Evolutionary conservation across 2,797 vertebrate species (phyloP).

Genomic region (Pantherophis alleghaniensis): DNA sequence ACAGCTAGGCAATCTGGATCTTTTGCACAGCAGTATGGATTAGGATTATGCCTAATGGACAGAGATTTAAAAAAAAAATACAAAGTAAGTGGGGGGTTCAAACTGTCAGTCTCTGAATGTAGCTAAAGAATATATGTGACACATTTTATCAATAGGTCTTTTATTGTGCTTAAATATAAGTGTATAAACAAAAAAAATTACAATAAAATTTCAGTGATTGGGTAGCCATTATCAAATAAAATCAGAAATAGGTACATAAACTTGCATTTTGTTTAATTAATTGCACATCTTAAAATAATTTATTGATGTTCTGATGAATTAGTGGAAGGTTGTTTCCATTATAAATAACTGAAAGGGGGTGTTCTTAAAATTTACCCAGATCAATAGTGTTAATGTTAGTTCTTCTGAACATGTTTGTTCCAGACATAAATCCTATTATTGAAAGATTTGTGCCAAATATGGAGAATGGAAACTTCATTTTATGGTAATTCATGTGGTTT

Average conservation of each 20-base stretch:
- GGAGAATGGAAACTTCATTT: background rate
- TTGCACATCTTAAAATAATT: background rate
- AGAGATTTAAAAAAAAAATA: background rate
- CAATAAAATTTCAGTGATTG: background rate
- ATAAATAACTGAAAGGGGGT: background rate
- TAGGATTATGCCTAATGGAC: background rate
- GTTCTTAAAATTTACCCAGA: background rate
- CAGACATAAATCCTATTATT: background rate
- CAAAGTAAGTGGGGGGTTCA: background rate
- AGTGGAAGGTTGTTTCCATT: background rate
- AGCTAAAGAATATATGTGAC: background rate
- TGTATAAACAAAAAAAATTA: background rate
- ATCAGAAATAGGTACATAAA: background rate
- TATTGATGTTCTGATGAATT: background rate
- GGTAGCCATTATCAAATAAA: background rate
- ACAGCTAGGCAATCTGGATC: background rate
- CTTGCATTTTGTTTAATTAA: background rate
- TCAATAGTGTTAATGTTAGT: background rate
- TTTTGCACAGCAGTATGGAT: background rate
- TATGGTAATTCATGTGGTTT: background rate
- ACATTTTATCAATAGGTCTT: background rate
- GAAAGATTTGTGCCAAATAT: background rate
- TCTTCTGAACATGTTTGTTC: background rate
- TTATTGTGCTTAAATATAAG: background rate
- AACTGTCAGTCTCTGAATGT: background rate